phyloP scores from a whole-genome alignment of 1,140 invertebrate genomes.

The Potamilus streckersoni region DNA sequence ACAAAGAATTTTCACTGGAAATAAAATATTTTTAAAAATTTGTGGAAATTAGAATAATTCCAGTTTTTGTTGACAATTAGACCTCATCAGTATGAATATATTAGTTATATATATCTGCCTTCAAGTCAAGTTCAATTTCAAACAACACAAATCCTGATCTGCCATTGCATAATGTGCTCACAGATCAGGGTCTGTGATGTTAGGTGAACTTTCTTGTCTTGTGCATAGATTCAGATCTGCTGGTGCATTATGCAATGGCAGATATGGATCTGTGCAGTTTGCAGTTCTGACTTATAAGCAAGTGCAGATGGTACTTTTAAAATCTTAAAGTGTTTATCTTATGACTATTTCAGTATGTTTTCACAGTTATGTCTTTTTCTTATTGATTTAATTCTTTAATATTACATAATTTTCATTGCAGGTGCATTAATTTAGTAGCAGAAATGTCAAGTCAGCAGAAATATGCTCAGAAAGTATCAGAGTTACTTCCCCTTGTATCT shows the following conservation, averaged over 20 bases:
- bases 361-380: too few relatives aligned
- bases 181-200: too few relatives aligned
- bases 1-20: too few relatives aligned
- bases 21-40: neutral
- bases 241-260: neutral
- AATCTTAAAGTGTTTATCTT: neutral
- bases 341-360: neutral
- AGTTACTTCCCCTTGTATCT: conserved; percentile 65
- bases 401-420: conserved; percentile 44
- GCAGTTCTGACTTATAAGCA: too few relatives aligned
- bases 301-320: neutral
- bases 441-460: conserved; percentile 68
- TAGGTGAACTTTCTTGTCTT: too few relatives aligned
- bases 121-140: too few relatives aligned
- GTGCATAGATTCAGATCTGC: too few relatives aligned
- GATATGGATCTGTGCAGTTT: too few relatives aligned
- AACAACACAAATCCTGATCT: too few relatives aligned
- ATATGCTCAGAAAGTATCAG: conserved; percentile 40
- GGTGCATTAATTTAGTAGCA: conserved; percentile 69
- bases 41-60: neutral
- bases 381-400: too few relatives aligned
- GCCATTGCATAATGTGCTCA: too few relatives aligned
- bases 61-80: neutral
- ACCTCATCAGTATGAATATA: neutral
- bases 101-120: neutral